Percentiles rank a stretch among this genome's conserved stretches.
Conservation (phyloP, 2,888 invertebrate species). For the Eledona agricola region DNA sequence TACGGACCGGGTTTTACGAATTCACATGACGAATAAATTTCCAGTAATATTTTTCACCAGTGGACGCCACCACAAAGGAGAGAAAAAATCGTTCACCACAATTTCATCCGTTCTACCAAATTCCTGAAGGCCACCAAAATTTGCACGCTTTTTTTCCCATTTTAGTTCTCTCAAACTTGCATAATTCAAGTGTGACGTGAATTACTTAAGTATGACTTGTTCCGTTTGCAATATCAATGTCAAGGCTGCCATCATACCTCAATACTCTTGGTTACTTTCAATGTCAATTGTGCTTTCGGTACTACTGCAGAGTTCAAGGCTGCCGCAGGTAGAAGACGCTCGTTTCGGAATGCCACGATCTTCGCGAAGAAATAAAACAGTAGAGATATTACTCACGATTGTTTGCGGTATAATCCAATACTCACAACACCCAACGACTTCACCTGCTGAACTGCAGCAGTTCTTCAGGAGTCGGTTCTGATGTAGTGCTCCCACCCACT, state of each 20-base stretch:
- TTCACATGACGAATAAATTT: too few relatives aligned
- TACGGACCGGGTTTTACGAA: too few relatives aligned
- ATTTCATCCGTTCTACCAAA: conserved; percentile 9
- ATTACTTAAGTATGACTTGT: conserved; percentile 10
- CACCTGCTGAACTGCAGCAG: conserved; percentile 27
- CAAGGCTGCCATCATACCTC: conserved; percentile 9
- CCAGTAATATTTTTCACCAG: conserved; percentile 1
- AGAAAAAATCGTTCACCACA: too few relatives aligned
- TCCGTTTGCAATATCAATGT: conserved; percentile 23
- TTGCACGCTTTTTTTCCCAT: conserved; percentile 9
- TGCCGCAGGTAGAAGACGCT: too few relatives aligned
- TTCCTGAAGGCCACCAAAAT: conserved; percentile 16
- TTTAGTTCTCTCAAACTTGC: conserved; percentile 7
- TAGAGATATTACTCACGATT: too few relatives aligned
- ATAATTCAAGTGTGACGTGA: conserved; percentile 19
- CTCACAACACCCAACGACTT: conserved; percentile 14
- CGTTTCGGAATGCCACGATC: too few relatives aligned
- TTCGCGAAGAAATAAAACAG: too few relatives aligned
- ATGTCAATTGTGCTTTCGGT: too few relatives aligned
- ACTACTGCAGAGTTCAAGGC: too few relatives aligned
- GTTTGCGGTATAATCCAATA: too few relatives aligned
- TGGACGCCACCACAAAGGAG: conserved; percentile 2
- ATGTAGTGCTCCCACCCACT: conserved; percentile 28
- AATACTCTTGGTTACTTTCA: conserved; percentile 16
- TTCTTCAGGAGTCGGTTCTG: conserved; percentile 34